A percentile compares a stretch with the other conserved stretches of the same genome.
These are phyloP conservation scores for Ceratina australensis DNA, from an alignment of 1,140 invertebrate species.

Conservation along the genomic window DNA sequence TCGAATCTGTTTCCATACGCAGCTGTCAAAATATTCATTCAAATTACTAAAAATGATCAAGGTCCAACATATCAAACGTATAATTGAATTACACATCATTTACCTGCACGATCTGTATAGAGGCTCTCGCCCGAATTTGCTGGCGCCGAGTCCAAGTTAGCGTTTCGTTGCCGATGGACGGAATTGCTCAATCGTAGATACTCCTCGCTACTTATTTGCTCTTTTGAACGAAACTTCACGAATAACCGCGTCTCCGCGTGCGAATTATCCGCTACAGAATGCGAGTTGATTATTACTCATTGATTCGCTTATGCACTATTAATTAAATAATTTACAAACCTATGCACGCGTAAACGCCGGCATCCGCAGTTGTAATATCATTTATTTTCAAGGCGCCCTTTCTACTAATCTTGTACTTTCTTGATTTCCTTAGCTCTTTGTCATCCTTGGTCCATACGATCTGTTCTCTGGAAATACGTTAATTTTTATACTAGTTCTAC, in stretches of 20 bases:
- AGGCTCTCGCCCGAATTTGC: slow-evolving; percentile 74
- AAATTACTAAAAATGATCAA: background rate
- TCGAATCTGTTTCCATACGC: slow-evolving; percentile 71
- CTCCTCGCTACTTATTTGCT: slow-evolving; percentile 89
- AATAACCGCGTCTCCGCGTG: slow-evolving; percentile 86
- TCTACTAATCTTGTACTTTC: slow-evolving; percentile 91
- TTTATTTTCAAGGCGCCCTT: slow-evolving; percentile 92
- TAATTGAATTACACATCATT: background rate
- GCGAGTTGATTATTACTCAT: slow-evolving; percentile 37
- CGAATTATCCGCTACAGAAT: slow-evolving; percentile 83
- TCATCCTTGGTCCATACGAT: slow-evolving; percentile 92
- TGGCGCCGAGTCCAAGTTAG: slow-evolving; percentile 71
- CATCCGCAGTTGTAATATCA: slow-evolving; percentile 87
- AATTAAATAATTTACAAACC: slow-evolving; percentile 67
- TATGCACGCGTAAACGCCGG: slow-evolving; percentile 90
- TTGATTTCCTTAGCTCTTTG: slow-evolving; percentile 85
- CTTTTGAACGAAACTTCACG: slow-evolving; percentile 87
- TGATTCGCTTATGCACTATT: too few species aligned
- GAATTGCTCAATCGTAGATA: slow-evolving; percentile 79
- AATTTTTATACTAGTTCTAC: background rate
- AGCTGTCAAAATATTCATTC: slow-evolving; percentile 53
- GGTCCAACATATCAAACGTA: background rate
- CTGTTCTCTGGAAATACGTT: slow-evolving; percentile 75
- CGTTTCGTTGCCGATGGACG: slow-evolving; percentile 73
- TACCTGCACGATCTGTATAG: slow-evolving; percentile 75